phyloP scores from a whole-genome alignment of 2,113 vertebrate genomes.

The Todiramphus saurophagus region DNA sequence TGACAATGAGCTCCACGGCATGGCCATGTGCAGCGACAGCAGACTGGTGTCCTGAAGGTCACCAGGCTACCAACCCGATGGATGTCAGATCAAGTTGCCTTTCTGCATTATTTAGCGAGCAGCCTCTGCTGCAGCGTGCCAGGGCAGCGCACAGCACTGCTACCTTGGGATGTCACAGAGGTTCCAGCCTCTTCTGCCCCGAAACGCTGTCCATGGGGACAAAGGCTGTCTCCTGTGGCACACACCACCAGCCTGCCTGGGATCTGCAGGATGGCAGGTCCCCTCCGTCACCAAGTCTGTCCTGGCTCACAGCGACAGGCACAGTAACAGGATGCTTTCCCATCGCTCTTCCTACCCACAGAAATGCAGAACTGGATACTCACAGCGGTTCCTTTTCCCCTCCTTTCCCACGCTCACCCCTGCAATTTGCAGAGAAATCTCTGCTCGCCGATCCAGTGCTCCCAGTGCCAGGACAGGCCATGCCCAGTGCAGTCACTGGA shows the following conservation, averaged over 20 bases:
- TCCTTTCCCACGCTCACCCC: neutral
- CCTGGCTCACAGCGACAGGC: neutral
- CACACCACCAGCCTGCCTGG: neutral
- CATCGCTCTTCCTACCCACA: neutral
- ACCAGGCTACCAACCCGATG: neutral
- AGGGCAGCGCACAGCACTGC: neutral
- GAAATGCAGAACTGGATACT: neutral
- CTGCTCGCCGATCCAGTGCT: rapidly evolving
- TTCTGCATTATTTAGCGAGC: constrained; percentile 68
- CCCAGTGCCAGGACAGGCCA: neutral
- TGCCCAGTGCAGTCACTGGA: neutral
- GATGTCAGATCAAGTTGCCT: constrained; percentile 45
- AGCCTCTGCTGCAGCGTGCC: neutral
- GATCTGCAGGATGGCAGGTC: neutral
- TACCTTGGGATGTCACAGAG: neutral
- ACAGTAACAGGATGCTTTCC: neutral
- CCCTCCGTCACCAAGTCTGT: neutral
- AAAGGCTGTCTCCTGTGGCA: neutral
- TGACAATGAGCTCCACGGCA: neutral
- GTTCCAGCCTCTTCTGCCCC: neutral
- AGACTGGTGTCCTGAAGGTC: neutral
- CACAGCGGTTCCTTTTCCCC: rapidly evolving
- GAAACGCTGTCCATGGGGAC: neutral
- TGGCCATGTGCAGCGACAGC: neutral
- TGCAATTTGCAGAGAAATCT: neutral